Base-by-base conservation (phyloP, 2,888 invertebrate species). In the Oxytorus armatus region DNA sequence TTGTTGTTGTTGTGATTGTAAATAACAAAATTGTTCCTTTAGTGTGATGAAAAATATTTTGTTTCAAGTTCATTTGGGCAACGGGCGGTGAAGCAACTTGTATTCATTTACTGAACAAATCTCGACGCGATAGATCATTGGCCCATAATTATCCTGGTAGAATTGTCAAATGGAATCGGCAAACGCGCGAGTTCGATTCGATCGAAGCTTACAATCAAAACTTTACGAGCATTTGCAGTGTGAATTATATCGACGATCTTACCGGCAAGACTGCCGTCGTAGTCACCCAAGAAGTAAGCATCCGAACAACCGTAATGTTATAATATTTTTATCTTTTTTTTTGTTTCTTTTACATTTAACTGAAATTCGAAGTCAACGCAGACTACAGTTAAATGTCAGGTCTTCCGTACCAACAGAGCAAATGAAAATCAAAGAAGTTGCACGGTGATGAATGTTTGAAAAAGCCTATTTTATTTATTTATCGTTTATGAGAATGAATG, bases 261-360 rank as follows among this genome's bases (percentile, higher is more conserved):
- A 78, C 86, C 51, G 88, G 87, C 21, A 86, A 86, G 82, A 87
- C 87, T 11, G 85, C 92, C 42, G 77, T 87, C 33, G 89, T 91
- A 14, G 84, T 89, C 10, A 87, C 89, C 23, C 87, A 90, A 72
- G 84, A 86, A 66, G 92, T 92, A 85, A 86, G 87, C 81, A 21
- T 36, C 1, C 29, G 8, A 11, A n/a, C n/a, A n/a, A n/a, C n/a
- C n/a, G n/a, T n/a, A 8, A n/a, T n/a, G n/a, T n/a, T n/a, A n/a
- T n/a, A n/a, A n/a, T n/a, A n/a, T n/a, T n/a, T n/a, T n/a, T n/a
- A n/a, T n/a, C n/a, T n/a, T n/a, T n/a, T n/a, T n/a, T n/a, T n/a
- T n/a, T n/a, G n/a, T n/a, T n/a, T n/a, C n/a, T n/a, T n/a, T n/a
- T n/a, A n/a, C n/a, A n/a, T n/a, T n/a, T n/a, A n/a, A n/a, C n/a